These are phyloP conservation scores for Tragulus kanchil DNA, from an alignment of 2,113 vertebrate species.

Conservation along the genomic window DNA sequence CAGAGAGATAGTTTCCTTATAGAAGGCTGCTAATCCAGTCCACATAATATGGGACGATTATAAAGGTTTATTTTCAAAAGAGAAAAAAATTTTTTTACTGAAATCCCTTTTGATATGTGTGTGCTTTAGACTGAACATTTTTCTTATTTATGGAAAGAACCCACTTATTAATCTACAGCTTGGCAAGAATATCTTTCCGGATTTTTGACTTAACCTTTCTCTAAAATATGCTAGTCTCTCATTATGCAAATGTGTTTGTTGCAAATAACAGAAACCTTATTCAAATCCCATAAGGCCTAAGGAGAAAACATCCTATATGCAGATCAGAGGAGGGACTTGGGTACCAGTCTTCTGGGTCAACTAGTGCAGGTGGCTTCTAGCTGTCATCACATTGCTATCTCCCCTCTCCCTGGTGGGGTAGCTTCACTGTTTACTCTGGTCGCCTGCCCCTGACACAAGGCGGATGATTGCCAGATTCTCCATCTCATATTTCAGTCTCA, in stretches of 20 bases:
- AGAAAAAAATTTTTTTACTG: neutral
- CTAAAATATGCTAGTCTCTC: neutral
- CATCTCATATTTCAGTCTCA: neutral
- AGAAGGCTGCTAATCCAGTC: neutral
- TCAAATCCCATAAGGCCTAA: neutral
- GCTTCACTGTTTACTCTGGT: neutral
- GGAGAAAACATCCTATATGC: neutral
- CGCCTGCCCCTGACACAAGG: neutral
- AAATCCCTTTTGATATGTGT: neutral
- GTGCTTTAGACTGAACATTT: neutral
- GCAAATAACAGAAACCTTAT: constrained; percentile 10
- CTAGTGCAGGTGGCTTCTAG: neutral
- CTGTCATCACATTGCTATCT: neutral
- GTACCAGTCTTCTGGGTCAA: neutral
- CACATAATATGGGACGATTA: neutral
- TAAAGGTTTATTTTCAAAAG: neutral
- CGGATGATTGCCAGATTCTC: neutral
- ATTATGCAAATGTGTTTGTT: neutral
- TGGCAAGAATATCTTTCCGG: neutral
- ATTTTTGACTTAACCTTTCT: neutral
- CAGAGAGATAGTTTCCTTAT: neutral
- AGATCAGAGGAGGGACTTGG: neutral
- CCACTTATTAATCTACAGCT: neutral
- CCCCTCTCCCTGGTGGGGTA: neutral
- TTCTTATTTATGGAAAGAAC: neutral